phyloP scores from a whole-genome alignment of 2,888 invertebrate genomes.

The Copidosoma aretas region DNA sequence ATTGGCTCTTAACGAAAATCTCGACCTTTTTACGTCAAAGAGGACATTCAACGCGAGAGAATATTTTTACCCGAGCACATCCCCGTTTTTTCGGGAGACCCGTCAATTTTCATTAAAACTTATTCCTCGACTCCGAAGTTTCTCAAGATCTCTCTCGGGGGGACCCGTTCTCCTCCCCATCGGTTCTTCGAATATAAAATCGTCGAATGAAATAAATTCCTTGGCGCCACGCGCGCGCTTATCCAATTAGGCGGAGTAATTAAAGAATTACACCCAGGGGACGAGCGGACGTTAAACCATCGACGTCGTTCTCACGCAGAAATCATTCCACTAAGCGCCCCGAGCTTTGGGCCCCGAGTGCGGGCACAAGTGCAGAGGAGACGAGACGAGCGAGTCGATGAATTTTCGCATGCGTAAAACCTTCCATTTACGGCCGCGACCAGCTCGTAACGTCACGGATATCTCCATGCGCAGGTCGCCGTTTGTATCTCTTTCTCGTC shows the following conservation, averaged over 20 bases:
- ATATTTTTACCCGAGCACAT: not conserved
- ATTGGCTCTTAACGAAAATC: no score
- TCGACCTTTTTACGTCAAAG: conserved; percentile 17
- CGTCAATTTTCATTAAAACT: conserved; percentile 38
- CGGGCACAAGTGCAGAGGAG: no score
- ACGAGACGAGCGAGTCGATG: conserved; percentile 17
- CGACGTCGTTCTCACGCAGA: not conserved
- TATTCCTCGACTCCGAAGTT: conserved; percentile 19
- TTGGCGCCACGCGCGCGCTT: conserved; percentile 58
- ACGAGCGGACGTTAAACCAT: not conserved
- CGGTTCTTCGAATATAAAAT: conserved; percentile 10
- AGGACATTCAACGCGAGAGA: not conserved
- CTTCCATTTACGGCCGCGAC: conserved; percentile 51
- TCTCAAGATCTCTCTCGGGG: conserved; percentile 21
- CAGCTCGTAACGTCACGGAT: conserved; percentile 56
- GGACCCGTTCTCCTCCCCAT: not conserved
- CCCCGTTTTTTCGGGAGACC: not conserved
- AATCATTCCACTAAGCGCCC: no score
- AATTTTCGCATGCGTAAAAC: conserved; percentile 52
- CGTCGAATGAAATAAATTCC: conserved; percentile 37
- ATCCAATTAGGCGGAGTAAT: conserved; percentile 60
- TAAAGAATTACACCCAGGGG: conserved; percentile 54
- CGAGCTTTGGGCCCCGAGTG: no score
- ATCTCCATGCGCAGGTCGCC: conserved; percentile 52
- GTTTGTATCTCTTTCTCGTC: conserved; percentile 1